Percentiles rank a stretch among this genome's conserved stretches.
These are phyloP conservation scores for Steinernema carpocapsae DNA, from an alignment of 2,888 invertebrate species.

Conservation along the genomic window DNA sequence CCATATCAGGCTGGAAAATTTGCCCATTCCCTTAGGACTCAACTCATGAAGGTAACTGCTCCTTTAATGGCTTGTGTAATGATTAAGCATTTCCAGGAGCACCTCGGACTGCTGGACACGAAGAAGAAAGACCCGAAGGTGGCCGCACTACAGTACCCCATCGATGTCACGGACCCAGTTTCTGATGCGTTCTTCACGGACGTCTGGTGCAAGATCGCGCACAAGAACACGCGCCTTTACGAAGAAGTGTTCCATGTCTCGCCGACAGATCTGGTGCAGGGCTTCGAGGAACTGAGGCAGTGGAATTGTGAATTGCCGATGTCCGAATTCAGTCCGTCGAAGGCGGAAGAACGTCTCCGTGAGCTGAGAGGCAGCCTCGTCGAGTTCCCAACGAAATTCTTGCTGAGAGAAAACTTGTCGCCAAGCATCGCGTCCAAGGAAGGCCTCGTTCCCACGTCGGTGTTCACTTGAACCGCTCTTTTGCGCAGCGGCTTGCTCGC, in stretches of 20 bases:
- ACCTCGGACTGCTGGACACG: constrained; percentile 79
- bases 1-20: constrained; percentile 84
- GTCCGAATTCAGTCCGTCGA: constrained; percentile 77
- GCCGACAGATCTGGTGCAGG: constrained; percentile 82
- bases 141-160: constrained; percentile 23
- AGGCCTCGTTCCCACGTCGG: constrained; percentile 86
- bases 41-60: constrained; percentile 76
- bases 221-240: constrained; percentile 83
- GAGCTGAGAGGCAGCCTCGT: constrained; percentile 76
- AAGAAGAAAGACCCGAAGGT: neutral
- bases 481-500: neutral
- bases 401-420: constrained; percentile 83
- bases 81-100: constrained; percentile 74
- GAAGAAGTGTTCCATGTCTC: constrained; percentile 88
- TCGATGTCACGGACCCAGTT: constrained; percentile 80
- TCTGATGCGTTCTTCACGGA: constrained; percentile 82
- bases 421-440: constrained; percentile 85
- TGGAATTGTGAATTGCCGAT: constrained; percentile 80
- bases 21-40: constrained; percentile 82
- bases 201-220: constrained; percentile 83
- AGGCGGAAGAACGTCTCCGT: constrained; percentile 59
- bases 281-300: constrained; percentile 76
- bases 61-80: neutral
- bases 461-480: constrained; percentile 78
- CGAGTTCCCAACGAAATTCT: constrained; percentile 84